These are phyloP conservation scores for Anguilla rostrata DNA, from an alignment of 2,113 vertebrate species.

Conservation along the genomic window DNA sequence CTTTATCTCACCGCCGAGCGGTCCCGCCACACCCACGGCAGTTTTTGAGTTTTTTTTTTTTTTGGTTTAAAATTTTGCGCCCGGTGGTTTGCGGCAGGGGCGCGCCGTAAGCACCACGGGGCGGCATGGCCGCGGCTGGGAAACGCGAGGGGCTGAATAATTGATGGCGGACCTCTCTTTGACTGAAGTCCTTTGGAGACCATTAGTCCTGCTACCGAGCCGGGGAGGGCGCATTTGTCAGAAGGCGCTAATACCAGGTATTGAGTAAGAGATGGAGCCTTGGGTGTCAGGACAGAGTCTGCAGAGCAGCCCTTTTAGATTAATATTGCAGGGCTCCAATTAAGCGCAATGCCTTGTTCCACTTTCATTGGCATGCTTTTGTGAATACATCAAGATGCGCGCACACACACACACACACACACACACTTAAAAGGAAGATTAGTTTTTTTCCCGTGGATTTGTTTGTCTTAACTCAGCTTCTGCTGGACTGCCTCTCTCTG, in stretches of 20 bases:
- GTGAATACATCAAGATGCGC: background rate
- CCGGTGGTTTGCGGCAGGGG: background rate
- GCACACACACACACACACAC: background rate
- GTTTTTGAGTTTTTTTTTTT: background rate
- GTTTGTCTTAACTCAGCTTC: background rate
- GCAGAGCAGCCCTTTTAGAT: background rate
- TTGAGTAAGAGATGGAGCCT: background rate
- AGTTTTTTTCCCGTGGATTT: background rate
- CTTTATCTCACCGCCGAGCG: too few species aligned
- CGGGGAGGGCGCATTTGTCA: background rate
- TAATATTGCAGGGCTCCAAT: background rate
- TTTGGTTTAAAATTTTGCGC: background rate
- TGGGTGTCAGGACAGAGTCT: background rate
- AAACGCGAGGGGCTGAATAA: background rate
- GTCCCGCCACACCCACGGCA: background rate
- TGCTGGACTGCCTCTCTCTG: background rate
- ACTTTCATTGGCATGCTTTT: background rate
- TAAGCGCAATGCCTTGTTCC: background rate
- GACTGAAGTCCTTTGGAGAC: slow-evolving; percentile 6
- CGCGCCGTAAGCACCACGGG: background rate
- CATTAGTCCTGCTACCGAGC: background rate
- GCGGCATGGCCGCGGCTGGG: background rate
- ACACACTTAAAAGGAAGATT: background rate
- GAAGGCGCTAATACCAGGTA: background rate
- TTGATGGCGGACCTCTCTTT: background rate